These are phyloP conservation scores for Melieria picta DNA, from an alignment of 2,888 invertebrate species.

Conservation along the genomic window DNA sequence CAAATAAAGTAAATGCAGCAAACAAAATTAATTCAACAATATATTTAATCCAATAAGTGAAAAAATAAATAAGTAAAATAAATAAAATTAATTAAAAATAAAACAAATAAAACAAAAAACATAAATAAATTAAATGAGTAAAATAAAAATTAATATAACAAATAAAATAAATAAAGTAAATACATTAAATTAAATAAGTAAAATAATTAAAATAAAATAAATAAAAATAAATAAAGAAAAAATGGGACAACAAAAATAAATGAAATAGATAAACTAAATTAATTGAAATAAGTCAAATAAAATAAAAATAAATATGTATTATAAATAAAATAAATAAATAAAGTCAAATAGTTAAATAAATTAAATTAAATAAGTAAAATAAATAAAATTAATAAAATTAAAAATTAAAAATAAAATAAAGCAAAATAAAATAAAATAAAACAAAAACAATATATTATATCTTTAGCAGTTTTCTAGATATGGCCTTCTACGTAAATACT, in stretches of 20 bases:
- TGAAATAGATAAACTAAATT: conserved; percentile 12
- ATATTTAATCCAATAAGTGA: neutral
- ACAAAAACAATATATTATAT: too few species aligned
- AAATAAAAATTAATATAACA: conserved; percentile 2
- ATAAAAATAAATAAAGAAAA: neutral
- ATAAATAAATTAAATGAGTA: neutral
- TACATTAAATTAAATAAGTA: neutral
- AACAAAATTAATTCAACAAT: neutral
- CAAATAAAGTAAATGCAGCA: neutral
- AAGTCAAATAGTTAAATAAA: too few species aligned
- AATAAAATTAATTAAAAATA: neutral
- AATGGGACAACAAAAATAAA: neutral
- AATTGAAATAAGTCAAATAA: neutral
- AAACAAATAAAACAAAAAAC: neutral
- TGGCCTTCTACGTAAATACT: too few species aligned
- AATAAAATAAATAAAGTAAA: too few species aligned
- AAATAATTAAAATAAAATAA: neutral
- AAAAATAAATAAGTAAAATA: neutral
- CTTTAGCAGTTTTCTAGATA: too few species aligned
- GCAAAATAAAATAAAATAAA: too few species aligned
- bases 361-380: too few species aligned
- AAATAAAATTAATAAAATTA: too few species aligned
- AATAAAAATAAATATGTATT: too few species aligned
- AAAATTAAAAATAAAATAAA: too few species aligned
- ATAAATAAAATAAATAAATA: too few species aligned